Evolutionary conservation across 1,140 invertebrate genomes (phyloP), one percentile per base, ranked within the genome.

Genomic region (Brachionus manjavacas): DNA sequence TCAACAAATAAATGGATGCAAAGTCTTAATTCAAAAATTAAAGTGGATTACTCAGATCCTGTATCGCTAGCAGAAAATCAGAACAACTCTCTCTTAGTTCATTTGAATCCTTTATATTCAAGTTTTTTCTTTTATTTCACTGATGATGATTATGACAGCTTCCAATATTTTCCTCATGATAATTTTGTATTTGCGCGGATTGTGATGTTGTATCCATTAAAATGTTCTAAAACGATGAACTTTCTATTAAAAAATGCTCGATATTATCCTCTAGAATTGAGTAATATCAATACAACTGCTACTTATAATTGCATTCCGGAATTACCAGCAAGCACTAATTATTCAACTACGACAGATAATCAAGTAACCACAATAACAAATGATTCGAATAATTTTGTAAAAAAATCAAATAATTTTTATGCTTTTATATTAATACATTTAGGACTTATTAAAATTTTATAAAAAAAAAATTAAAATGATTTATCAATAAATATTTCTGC

Each of bases 1-100:
- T 76, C 72, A 25, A 76, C 41, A 3, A 76, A 76, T 6, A 76
- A 76, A 76, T 76, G 72, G 72, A 76, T 76, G 72, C 41, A 49
- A 23, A 49, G 20, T 49, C 46, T 76, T 7, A 76, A 76, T 76
- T 23, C 72, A 9, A 49, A 76, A 49, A 49, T 76, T 9, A 11
- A 49, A 25, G 43, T 76, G 9, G 72, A 76, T 76, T 76, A 49
- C 43, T 49, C 41, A n/a, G 16, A 76, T 76, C 16, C 39, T 12
- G 25, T 28, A 49, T 49, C 20, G 9, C 28, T 76, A 23, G 9
- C 41, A 23, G 20, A 25, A 76, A 76, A 76, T n/a, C 39, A 49
- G 23, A 76, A 76, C 23, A 76, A 76, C 11, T 76, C 41, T 8
- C 25, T 76, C 14, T 25, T 76, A 11, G 72, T 76, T 49, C 31